Conservation (phyloP, 1,140 invertebrate species). For the Cydia fagiglandana region DNA sequence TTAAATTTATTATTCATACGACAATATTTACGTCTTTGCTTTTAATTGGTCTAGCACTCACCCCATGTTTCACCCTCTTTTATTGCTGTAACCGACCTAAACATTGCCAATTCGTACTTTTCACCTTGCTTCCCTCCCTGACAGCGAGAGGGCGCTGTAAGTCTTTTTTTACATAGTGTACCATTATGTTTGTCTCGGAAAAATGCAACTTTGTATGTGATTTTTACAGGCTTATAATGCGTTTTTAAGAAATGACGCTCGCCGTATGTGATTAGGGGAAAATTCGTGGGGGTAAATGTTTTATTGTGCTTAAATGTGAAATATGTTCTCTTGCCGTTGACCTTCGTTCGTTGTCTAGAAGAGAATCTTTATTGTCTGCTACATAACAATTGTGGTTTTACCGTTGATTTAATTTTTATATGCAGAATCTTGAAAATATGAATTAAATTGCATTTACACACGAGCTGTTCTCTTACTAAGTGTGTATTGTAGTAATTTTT, state of each 20-base stretch:
- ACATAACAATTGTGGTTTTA: neutral
- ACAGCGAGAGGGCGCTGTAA: conserved; percentile 34
- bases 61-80: conserved; percentile 36
- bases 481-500: neutral
- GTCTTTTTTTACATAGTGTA: conserved; percentile 38
- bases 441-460: neutral
- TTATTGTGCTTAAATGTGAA: conserved; percentile 10
- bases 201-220: conserved; percentile 21
- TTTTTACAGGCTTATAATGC: neutral
- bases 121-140: conserved; percentile 40
- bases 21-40: neutral
- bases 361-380: neutral
- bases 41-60: conserved; percentile 5
- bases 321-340: neutral
- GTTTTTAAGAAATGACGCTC: neutral
- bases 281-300: neutral
- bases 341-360: neutral
- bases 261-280: conserved; percentile 29
- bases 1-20: neutral
- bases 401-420: neutral
- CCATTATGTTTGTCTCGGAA: conserved; percentile 43
- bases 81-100: conserved; percentile 40
- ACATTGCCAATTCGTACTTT: conserved; percentile 41
- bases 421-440: neutral
- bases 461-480: neutral